A percentile compares a stretch with the other conserved stretches of the same genome.
These are phyloP conservation scores for Schlechtendalia chinensis DNA, from an alignment of 1,140 invertebrate genomes.

Conservation along the genomic window DNA sequence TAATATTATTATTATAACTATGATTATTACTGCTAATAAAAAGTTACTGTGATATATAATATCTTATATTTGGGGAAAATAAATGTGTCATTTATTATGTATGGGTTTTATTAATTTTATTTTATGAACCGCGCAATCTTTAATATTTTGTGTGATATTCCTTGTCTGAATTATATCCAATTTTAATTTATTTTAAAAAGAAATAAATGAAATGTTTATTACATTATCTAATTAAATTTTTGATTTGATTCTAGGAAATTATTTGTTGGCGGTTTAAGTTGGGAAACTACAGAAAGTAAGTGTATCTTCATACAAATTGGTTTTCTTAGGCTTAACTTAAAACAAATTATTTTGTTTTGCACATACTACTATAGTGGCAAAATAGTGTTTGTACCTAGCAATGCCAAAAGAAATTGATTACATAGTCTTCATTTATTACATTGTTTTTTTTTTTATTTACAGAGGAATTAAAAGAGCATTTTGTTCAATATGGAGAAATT, in stretches of 20 bases:
- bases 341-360: no score
- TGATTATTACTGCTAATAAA: constrained; percentile 21
- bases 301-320: no score
- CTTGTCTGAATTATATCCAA: constrained; percentile 24
- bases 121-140: not conserved
- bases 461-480: constrained; percentile 92
- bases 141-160: constrained; percentile 12
- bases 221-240: constrained; percentile 49
- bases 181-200: not conserved
- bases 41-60: constrained; percentile 25
- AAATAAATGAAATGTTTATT: not conserved
- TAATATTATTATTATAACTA: constrained; percentile 31
- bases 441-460: constrained; percentile 58
- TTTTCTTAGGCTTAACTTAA: no score
- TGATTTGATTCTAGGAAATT: constrained; percentile 82
- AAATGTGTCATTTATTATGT: constrained; percentile 32
- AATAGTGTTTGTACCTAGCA: no score
- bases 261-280: constrained; percentile 95
- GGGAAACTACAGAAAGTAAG: constrained; percentile 94
- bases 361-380: no score
- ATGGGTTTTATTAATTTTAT: constrained; percentile 19
- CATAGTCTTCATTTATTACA: no score
- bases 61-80: constrained; percentile 37
- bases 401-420: no score
- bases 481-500: constrained; percentile 84